phyloP scores from a whole-genome alignment of 2,797 vertebrate genomes.

The Pantherophis vulpinus region DNA sequence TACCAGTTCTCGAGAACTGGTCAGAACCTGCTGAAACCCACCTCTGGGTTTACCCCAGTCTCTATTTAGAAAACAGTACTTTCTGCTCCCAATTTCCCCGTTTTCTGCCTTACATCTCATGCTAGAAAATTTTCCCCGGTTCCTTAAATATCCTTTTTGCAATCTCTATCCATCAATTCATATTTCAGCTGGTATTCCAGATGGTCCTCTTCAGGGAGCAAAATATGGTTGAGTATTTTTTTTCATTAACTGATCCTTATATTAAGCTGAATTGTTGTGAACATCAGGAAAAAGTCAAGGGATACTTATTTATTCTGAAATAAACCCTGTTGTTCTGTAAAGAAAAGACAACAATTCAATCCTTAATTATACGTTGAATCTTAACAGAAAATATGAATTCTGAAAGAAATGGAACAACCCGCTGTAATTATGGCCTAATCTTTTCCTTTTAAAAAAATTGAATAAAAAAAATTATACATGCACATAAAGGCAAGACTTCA shows the following conservation, averaged over 20 bases:
- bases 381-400: slow-evolving; percentile 21
- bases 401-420: not conserved
- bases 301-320: slow-evolving; percentile 25
- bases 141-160: no score
- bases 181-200: not conserved
- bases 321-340: slow-evolving; percentile 23
- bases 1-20: no score
- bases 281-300: not conserved
- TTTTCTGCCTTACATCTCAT: not conserved
- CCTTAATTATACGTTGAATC: slow-evolving; percentile 21
- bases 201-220: not conserved
- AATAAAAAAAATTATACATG: not conserved
- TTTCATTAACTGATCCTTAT: not conserved
- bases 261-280: not conserved
- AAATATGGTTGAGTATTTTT: not conserved
- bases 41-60: not conserved
- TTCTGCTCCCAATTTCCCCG: not conserved
- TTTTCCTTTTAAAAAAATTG: slow-evolving; percentile 18
- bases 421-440: slow-evolving; percentile 23
- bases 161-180: not conserved
- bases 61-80: not conserved
- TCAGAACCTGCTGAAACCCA: no score
- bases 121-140: not conserved
- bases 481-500: slow-evolving; percentile 21
- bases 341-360: slow-evolving; percentile 15